These are phyloP conservation scores for Acronicta alni DNA, from an alignment of 2,888 invertebrate species.

Conservation along the genomic window DNA sequence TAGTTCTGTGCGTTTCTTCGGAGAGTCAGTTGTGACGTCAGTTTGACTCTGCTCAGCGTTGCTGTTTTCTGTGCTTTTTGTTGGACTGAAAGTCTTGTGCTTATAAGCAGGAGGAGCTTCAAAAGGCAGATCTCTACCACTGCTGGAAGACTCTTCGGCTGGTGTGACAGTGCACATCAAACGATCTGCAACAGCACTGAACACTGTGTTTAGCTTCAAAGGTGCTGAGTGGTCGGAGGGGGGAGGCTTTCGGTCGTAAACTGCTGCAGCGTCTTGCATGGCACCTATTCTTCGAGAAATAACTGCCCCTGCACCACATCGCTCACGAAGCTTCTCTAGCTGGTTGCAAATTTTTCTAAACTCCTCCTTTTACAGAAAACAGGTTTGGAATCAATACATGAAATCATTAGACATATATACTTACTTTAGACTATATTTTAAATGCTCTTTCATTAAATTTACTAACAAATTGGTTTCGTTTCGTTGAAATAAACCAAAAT, in stretches of 20 bases:
- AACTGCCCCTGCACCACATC: slow-evolving; percentile 92
- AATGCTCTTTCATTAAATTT: neutral
- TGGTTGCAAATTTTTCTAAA: slow-evolving; percentile 94
- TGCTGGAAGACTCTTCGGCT: slow-evolving; percentile 86
- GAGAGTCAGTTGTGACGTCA: slow-evolving; percentile 82
- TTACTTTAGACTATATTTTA: too few relatives aligned
- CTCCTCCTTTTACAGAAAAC: slow-evolving; percentile 91
- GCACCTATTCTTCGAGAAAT: slow-evolving; percentile 93
- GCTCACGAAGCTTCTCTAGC: slow-evolving; percentile 94
- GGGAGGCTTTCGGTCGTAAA: slow-evolving; percentile 88
- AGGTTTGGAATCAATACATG: slow-evolving; percentile 4
- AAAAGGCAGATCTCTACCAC: slow-evolving; percentile 83
- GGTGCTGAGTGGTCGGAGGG: slow-evolving; percentile 84
- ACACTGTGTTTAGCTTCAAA: slow-evolving; percentile 86
- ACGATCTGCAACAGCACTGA: slow-evolving; percentile 87
- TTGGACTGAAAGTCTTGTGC: slow-evolving; percentile 86
- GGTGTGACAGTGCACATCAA: slow-evolving; percentile 87
- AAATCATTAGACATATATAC: neutral
- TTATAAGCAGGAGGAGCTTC: slow-evolving; percentile 84
- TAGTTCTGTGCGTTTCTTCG: slow-evolving; percentile 72
- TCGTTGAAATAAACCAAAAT: slow-evolving; percentile 6
- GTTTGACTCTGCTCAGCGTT: slow-evolving; percentile 82
- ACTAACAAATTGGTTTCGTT: neutral
- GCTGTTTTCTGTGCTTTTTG: slow-evolving; percentile 79
- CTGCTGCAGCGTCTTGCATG: slow-evolving; percentile 94